A percentile compares a stretch with the other conserved stretches of the same genome.
Evolutionary conservation across 2,797 vertebrate species (phyloP).

Genomic region (Anabas testudineus): DNA sequence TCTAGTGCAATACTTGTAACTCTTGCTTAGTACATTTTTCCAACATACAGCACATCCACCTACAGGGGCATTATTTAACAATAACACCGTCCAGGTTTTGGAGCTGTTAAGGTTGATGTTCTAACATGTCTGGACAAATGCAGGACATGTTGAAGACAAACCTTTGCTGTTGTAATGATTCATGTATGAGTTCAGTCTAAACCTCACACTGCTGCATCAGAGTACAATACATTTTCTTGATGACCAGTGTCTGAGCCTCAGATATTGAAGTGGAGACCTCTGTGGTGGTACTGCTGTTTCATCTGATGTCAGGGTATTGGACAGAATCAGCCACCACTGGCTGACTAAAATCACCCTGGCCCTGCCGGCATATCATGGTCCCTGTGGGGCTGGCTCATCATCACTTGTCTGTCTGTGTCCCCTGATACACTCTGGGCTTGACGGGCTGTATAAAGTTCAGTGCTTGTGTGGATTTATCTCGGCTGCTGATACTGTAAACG

Average conservation of each 20-base stretch:
- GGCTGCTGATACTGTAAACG: constrained; percentile 45
- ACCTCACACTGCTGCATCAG: neutral
- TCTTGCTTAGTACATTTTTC: neutral
- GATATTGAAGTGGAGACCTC: constrained; percentile 15
- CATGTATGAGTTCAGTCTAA: neutral
- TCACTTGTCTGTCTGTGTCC: constrained; percentile 65
- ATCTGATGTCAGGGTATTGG: constrained; percentile 36
- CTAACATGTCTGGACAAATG: neutral
- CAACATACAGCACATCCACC: neutral
- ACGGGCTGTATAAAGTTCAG: constrained; percentile 73
- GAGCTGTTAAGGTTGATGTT: neutral
- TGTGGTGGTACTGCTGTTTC: constrained; percentile 15
- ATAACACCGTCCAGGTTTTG: neutral
- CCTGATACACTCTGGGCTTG: constrained; percentile 60
- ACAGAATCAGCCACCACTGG: constrained; percentile 17
- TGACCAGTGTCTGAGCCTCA: neutral
- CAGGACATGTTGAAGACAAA: neutral
- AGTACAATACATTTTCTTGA: constrained; percentile 5
- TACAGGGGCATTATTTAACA: neutral
- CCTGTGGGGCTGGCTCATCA: constrained; percentile 62
- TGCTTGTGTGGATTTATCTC: constrained; percentile 52
- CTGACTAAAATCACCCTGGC: constrained; percentile 57
- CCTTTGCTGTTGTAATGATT: neutral
- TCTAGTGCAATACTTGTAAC: neutral
- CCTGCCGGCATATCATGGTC: constrained; percentile 51